Conservation (phyloP, 2,797 vertebrate species). For the Hydrolagus colliei region DNA sequence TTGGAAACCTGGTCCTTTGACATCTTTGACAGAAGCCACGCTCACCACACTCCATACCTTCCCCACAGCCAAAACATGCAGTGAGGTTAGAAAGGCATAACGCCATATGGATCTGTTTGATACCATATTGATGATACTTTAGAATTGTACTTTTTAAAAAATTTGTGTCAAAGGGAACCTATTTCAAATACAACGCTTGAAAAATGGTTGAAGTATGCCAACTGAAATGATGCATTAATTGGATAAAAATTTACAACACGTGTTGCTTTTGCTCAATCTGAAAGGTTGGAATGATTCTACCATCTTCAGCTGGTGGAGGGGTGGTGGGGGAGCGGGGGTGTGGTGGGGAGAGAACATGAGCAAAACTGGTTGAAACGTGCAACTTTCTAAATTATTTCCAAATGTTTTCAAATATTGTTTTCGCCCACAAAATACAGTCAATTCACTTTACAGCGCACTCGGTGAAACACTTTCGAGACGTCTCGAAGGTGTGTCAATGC, state of each 20-base stretch:
- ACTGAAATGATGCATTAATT: slow-evolving; percentile 13
- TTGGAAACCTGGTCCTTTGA: background rate
- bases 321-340: background rate
- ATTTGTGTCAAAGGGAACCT: slow-evolving; percentile 12
- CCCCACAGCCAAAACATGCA: background rate
- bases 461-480: no score
- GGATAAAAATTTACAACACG: background rate
- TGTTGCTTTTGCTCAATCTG: background rate
- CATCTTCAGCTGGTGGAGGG: background rate
- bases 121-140: background rate
- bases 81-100: background rate
- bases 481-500: no score
- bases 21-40: no score
- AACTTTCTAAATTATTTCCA: no score
- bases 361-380: no score
- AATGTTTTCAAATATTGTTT: no score
- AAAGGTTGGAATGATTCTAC: background rate
- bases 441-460: no score
- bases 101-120: no score
- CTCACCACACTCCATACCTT: background rate
- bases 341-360: background rate
- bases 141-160: background rate
- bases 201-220: background rate
- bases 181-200: slow-evolving; percentile 2
- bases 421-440: no score